These are phyloP conservation scores for Psococerastis gibbosa DNA, from an alignment of 2,888 invertebrate genomes.

Conservation along the genomic window DNA sequence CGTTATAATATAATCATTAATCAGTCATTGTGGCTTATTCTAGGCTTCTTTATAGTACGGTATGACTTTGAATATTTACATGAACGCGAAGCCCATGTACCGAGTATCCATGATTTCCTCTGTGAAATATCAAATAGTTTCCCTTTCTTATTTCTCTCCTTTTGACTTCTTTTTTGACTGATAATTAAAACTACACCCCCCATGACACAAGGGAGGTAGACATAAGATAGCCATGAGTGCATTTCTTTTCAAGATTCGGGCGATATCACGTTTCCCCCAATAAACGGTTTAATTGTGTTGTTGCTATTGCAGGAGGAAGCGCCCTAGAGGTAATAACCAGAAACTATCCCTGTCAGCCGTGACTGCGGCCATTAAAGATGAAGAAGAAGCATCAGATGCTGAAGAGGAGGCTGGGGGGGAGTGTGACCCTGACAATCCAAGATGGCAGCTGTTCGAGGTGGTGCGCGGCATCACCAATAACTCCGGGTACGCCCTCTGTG, in stretches of 20 bases:
- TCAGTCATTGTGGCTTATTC: too few relatives aligned
- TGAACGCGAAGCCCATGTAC: too few relatives aligned
- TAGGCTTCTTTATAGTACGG: too few relatives aligned
- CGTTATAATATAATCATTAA: too few relatives aligned
- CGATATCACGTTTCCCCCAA: background rate
- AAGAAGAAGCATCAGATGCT: constrained; percentile 39
- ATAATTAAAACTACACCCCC: background rate
- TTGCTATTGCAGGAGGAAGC: constrained; percentile 22
- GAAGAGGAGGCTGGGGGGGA: constrained; percentile 40
- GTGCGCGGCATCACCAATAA: constrained; percentile 45
- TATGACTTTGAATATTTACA: too few relatives aligned
- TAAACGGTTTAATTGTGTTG: constrained; percentile 9
- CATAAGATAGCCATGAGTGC: background rate
- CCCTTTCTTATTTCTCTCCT: too few relatives aligned
- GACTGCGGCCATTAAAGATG: constrained; percentile 38
- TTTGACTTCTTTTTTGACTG: too few relatives aligned
- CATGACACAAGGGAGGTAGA: background rate
- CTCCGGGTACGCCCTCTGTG: constrained; percentile 59
- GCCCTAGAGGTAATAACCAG: constrained; percentile 28
- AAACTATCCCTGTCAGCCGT: constrained; percentile 38
- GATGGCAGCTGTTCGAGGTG: constrained; percentile 79
- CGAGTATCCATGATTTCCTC: too few relatives aligned
- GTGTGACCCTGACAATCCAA: constrained; percentile 46
- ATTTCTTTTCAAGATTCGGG: too few relatives aligned
- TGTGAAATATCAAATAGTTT: too few relatives aligned